These are phyloP conservation scores for Charadrius vociferus DNA, from an alignment of 2,113 vertebrate species.

Conservation along the genomic window DNA sequence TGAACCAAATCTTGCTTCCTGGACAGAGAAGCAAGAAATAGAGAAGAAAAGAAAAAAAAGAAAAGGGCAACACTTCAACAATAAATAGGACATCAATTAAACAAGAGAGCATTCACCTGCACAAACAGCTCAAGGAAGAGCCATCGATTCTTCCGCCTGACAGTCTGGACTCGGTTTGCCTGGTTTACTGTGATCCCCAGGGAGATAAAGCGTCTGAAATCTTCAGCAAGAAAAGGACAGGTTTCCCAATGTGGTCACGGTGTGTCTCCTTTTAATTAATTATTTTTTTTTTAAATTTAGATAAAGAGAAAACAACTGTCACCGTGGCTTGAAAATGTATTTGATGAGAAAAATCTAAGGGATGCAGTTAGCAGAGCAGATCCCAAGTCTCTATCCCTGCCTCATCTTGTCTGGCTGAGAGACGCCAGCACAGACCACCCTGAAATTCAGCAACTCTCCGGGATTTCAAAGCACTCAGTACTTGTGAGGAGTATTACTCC, in stretches of 20 bases:
- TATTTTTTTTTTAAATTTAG: background rate
- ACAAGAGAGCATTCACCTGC: background rate
- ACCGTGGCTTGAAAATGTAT: background rate
- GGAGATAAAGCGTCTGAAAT: background rate
- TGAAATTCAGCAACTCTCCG: background rate
- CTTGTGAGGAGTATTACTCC: background rate
- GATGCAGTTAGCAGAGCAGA: background rate
- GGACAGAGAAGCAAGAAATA: background rate
- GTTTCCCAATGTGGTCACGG: fast-evolving
- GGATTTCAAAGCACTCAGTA: background rate
- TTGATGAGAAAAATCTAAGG: background rate
- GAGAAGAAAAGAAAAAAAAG: background rate
- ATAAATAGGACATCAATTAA: slow-evolving; percentile 27
- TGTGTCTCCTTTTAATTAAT: background rate
- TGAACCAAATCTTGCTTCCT: slow-evolving; percentile 1
- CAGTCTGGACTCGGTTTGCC: background rate
- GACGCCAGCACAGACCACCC: background rate
- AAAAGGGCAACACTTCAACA: background rate
- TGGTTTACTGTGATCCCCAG: background rate
- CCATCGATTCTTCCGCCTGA: background rate
- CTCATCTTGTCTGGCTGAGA: background rate
- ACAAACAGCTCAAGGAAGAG: background rate
- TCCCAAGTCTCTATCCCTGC: background rate
- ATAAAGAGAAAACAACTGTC: background rate
- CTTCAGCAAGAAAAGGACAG: background rate